Evolutionary conservation across 2,113 vertebrate species (phyloP), one percentile per base, ranked within the genome.

Genomic region (Toxostoma redivivum): DNA sequence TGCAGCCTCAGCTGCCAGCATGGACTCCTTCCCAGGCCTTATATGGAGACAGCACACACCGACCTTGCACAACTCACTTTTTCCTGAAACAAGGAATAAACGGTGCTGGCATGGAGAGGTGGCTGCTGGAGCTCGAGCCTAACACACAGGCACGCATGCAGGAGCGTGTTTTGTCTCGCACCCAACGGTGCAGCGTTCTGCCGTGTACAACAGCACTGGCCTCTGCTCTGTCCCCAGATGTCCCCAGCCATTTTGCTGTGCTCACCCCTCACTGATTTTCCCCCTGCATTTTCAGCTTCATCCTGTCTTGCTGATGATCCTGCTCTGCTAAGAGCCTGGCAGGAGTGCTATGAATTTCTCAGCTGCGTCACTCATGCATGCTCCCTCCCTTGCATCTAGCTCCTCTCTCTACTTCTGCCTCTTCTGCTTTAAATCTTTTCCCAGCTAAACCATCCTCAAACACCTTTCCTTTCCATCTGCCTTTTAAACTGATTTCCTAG

Each of bases 91-190:
- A 38, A 82, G 50, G 51, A 79, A 73, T 80, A 61, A 91, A 50
- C 3, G 15, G 5, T 54, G 38, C 66, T 94, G 90, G 67, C 84
- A 44, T 7, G 4, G 58, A 54, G 22, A 58, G 2, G n/a, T 66
- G 60, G 27, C 54, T 90, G 64, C 58, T 5, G 5, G 47, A 69
- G 62, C 58, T 80, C 0, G 0, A 82, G 58, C 40, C 48, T 31
- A 12, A 33, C 6, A 9, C 44, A n/a, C 38, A 24, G 45, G 50
- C 50, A 66, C 0, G 0, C 54, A 65, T 5, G 11, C 58, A 44
- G 0, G 4, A 56, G 23, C 0, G 0, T 0, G 0, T 56, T 62
- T 51, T n/a, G 10, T 33, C 25, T 77, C 81, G 60, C 40, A 56
- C 12, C 23, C 24, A 0, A 5, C 1, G 2, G 15, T 18, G 38